phyloP scores from a whole-genome alignment of 2,888 invertebrate genomes.

The Hylaea fasciaria region DNA sequence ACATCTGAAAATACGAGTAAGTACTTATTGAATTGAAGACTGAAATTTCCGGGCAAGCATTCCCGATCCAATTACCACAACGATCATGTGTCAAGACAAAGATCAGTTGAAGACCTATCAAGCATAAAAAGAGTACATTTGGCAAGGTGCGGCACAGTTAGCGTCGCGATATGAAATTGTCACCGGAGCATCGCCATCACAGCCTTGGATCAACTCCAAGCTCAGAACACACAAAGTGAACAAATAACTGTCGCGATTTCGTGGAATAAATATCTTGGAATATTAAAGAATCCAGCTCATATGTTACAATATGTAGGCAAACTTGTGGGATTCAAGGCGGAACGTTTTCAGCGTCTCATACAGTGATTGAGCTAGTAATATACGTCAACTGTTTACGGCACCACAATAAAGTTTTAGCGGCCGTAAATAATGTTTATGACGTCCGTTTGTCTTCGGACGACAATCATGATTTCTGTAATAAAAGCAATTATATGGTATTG shows the following conservation, averaged over 20 bases:
- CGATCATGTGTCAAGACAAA: not conserved
- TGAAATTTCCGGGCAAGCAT: not conserved
- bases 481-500: conserved; percentile 1
- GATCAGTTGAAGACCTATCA: conserved; percentile 3
- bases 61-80: not conserved
- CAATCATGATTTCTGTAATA: conserved; percentile 10
- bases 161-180: conserved; percentile 35
- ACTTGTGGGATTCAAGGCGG: too few species aligned
- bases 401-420: conserved; percentile 19
- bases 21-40: too few species aligned
- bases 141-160: conserved; percentile 13
- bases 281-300: not conserved
- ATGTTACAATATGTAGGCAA: not conserved
- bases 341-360: not conserved
- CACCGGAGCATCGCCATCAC: conserved; percentile 24
- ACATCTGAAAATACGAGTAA: too few species aligned
- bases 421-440: conserved; percentile 16
- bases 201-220: conserved; percentile 39
- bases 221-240: conserved; percentile 35
- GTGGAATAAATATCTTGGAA: conserved; percentile 17
- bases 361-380: not conserved
- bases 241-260: conserved; percentile 17
- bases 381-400: conserved; percentile 13
- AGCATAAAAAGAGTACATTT: conserved; percentile 20
- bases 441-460: conserved; percentile 5